Base-by-base conservation (phyloP, 2,888 invertebrate species). In the Aquatica leii region DNA sequence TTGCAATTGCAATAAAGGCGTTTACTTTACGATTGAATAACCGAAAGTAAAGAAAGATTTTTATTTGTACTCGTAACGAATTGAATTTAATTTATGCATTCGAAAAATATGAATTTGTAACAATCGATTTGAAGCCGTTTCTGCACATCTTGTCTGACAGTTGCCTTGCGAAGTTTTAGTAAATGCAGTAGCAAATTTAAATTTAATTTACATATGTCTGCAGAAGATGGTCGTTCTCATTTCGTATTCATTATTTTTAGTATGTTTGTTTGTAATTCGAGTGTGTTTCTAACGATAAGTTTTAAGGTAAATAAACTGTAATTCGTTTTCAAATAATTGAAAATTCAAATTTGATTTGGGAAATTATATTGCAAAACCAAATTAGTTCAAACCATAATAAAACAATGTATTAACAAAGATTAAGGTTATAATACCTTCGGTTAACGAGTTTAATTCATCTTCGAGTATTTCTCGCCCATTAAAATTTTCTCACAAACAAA, bases 231-330 rank as follows among this genome's bases (percentile, higher is more conserved):
- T 2, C 24, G 24, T 24, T 43, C 46, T 46, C 46, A 40, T 54
- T 41, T 41, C 18, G 21, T 40, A 54, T 54, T 54, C 54, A 54
- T 54, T 54, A 40, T 54, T 54, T 54, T 43, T 41, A 17, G 41
- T 40, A 54, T 9, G 54, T 54, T 54, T 54, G 31, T 43, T 54
- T 54, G 1, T 54, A 54, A 21, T 54, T 18, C 46, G 46, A 46
- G 46, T 18, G 17, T 18, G 46, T 46, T 18, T 46, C 46, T 46
- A 18, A 18, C 46, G 46, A 46, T 46, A 46, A 46, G 18, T 20
- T 46, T 46, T 11, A 18, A 18, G 15, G 46, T 20, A 46, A 46
- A 46, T 46, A 46, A 46, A 46, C 11, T 46, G 18, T 46, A 46
- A 17, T 46, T 41, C 17, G 17, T 20, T 20, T 11, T 46, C 18